Evolutionary conservation across 2,797 vertebrate species (phyloP), one percentile per base, ranked within the genome.

Genomic region (Pelobates cultripes): DNA sequence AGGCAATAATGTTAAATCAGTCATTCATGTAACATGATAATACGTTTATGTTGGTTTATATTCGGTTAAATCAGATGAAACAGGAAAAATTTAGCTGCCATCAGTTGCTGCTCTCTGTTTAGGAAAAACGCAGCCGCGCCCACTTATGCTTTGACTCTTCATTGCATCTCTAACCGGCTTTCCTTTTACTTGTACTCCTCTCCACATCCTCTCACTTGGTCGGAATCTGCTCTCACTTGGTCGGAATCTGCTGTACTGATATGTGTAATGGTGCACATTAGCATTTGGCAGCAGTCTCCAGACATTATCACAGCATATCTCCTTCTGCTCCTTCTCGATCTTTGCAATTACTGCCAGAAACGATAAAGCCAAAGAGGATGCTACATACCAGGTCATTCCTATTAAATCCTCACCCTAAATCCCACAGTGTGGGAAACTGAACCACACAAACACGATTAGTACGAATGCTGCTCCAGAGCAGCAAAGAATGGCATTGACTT

Each of bases 251-350:
- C 75, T 41, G 64, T 42, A 57, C 57, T 43, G 53, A 10, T 43
- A 69, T 57, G 66, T 53, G 69, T 57, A 57, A 28, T 66, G 41
- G 67, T 40, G 6, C 7, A 14, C 74, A 67, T 75, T 75, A 66
- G 60, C 60, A 76, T 66, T 76, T 77, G 63, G 75, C 44, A 55
- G 75, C 41, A 15, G 17, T 69, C 7, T 55, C n/a, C 67, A 77
- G 66, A 66, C 41, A 77, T 77, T 77, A 68, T 68, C 7, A 13
- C 66, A 41, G 2, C 55, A 43, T 51, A 42, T 57, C 51, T 70
- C 7, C 51, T 57, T 44, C 47, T 51, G 47, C 28, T 28, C 28
- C 28, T 28, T 28, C 63, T 45, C 15, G 47, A 43, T 70, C 64
- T 43, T 45, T n/a, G 75, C 64, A 68, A 67, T 43, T 55, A 77